Percentiles rank a stretch among this genome's conserved stretches.
These are phyloP conservation scores for Dendrophyllia cribrosa DNA, from an alignment of 64 coral and sea anemone genomes.

Conservation along the genomic window DNA sequence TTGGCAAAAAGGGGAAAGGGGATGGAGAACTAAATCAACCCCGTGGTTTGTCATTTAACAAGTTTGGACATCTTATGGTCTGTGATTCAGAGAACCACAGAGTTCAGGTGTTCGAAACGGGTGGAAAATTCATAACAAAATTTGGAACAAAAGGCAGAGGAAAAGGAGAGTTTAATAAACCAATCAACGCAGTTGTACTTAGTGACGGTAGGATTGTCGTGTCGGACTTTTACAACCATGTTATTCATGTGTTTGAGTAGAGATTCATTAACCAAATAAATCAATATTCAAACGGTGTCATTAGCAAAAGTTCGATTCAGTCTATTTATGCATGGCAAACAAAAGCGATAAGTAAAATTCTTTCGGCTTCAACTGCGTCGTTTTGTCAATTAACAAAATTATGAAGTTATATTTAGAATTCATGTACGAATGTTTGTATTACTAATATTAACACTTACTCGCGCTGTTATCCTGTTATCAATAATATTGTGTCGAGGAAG, in stretches of 20 bases:
- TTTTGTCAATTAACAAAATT: too few relatives aligned
- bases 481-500: too few relatives aligned
- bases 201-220: neutral
- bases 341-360: too few relatives aligned
- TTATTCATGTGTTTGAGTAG: slow-evolving; percentile 2
- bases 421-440: too few relatives aligned
- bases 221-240: slow-evolving; percentile 14
- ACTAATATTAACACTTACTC: too few relatives aligned
- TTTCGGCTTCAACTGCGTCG: too few relatives aligned
- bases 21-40: slow-evolving; percentile 56
- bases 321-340: too few relatives aligned
- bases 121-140: slow-evolving; percentile 16
- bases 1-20: slow-evolving; percentile 43
- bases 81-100: slow-evolving; percentile 62
- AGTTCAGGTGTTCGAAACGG: slow-evolving; percentile 45
- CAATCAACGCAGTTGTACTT: neutral
- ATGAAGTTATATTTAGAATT: too few relatives aligned
- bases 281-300: too few relatives aligned
- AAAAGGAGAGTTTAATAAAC: neutral
- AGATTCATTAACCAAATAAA: neutral
- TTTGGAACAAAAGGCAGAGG: neutral
- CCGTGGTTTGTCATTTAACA: slow-evolving; percentile 39
- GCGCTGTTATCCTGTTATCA: too few relatives aligned
- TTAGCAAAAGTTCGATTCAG: too few relatives aligned
- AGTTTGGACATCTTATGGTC: slow-evolving; percentile 54